phyloP scores from a whole-genome alignment of 2,113 vertebrate genomes.

The Holacanthus passer region DNA sequence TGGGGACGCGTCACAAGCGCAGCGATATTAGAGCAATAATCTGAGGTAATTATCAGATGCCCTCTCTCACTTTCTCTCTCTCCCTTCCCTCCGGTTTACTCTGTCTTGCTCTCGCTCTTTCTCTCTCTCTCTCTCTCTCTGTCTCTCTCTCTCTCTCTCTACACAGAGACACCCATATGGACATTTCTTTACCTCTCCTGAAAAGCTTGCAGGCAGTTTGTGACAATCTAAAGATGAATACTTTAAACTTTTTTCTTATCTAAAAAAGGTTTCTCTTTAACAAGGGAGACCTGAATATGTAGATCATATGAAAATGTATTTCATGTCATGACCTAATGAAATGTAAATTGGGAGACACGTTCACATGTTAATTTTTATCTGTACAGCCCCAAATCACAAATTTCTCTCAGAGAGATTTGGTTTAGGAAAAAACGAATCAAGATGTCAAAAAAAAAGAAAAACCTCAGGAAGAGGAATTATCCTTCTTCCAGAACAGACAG shows the following conservation, averaged over 20 bases:
- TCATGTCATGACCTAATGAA: not conserved
- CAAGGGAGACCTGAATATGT: not conserved
- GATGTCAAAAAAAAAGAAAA: not conserved
- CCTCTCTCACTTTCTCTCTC: slow-evolving; percentile 57
- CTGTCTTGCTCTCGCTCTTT: not conserved
- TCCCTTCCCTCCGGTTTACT: slow-evolving; percentile 26
- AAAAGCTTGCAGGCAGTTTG: not conserved
- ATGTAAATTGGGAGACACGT: not conserved
- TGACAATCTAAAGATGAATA: not conserved
- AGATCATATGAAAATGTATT: not conserved
- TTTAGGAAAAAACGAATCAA: not conserved
- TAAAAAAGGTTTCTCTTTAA: not conserved
- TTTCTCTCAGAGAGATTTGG: not conserved
- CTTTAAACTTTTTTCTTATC: not conserved
- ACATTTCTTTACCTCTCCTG: slow-evolving; percentile 22
- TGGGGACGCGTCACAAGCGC: slow-evolving; percentile 94
- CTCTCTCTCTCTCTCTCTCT: not conserved
- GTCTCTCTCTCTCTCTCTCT: not conserved
- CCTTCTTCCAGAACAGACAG: not conserved
- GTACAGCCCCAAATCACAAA: not conserved
- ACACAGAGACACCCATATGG: slow-evolving; percentile 12
- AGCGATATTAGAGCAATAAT: slow-evolving; percentile 99
- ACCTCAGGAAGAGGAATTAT: not conserved
- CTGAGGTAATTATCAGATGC: slow-evolving; percentile 97
- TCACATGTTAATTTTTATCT: not conserved